These are phyloP conservation scores for Noturus placidus DNA, from an alignment of 2,113 vertebrate species.

Conservation along the genomic window DNA sequence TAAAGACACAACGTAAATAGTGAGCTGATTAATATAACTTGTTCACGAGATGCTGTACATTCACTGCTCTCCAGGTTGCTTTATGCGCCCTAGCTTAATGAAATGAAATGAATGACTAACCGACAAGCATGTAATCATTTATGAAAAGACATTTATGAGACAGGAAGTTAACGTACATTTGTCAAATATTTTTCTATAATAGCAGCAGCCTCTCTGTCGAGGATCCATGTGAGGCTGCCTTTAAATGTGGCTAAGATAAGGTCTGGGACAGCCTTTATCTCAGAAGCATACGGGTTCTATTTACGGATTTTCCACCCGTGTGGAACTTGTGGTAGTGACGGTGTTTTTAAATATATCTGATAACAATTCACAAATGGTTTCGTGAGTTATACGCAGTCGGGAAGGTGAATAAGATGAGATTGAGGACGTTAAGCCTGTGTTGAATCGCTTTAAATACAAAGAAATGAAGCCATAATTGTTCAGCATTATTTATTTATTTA, in stretches of 20 bases:
- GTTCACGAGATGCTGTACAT: background rate
- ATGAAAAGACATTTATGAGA: background rate
- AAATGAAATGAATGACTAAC: background rate
- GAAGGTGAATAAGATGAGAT: background rate
- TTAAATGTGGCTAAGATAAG: conserved; percentile 18
- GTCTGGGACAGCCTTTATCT: conserved; percentile 11
- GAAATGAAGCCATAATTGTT: background rate
- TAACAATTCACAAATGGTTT: background rate
- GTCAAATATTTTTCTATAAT: background rate
- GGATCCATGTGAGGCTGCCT: background rate
- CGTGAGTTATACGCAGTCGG: background rate
- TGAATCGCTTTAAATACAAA: background rate
- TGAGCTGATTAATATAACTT: background rate
- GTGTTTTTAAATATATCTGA: background rate
- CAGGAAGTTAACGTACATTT: conserved; percentile 1
- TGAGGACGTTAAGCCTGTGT: background rate
- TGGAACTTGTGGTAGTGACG: conserved; percentile 2
- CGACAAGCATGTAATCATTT: background rate
- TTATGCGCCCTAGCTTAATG: background rate
- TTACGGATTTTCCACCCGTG: conserved; percentile 6
- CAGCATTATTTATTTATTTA: background rate
- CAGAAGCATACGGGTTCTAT: conserved; percentile 10
- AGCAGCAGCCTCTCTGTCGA: background rate
- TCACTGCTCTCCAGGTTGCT: background rate
- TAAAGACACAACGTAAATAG: background rate